phyloP scores from a whole-genome alignment of 1,140 invertebrate genomes.

The Ericerus pela region DNA sequence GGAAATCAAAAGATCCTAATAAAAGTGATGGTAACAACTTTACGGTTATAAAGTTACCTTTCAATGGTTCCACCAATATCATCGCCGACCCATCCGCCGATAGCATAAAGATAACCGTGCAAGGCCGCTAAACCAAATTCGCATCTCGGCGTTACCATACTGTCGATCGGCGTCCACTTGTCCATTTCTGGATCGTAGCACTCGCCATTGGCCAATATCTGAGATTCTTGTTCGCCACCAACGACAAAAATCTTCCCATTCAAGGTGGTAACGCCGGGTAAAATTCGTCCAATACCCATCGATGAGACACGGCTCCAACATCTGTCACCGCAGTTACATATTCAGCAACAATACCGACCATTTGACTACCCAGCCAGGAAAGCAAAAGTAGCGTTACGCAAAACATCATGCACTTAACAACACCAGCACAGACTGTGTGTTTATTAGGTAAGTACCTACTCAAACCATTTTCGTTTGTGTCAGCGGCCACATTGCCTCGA shows the following conservation, averaged over 20 bases:
- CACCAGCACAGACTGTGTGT: too few relatives aligned
- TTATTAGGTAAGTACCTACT: too few relatives aligned
- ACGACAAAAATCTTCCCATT: conserved; percentile 81
- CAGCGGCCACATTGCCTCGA: too few relatives aligned
- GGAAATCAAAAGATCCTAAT: conserved; percentile 1
- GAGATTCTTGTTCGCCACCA: conserved; percentile 78
- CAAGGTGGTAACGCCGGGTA: conserved; percentile 76
- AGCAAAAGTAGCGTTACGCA: too few relatives aligned
- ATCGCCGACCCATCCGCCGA: conserved; percentile 86
- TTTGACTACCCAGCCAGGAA: too few relatives aligned
- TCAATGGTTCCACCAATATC: conserved; percentile 83
- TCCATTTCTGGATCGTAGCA: conserved; percentile 66
- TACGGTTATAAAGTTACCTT: conserved; percentile 30
- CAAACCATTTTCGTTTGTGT: too few relatives aligned
- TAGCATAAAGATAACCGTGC: conserved; percentile 68
- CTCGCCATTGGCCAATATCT: conserved; percentile 80
- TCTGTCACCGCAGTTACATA: conserved; percentile 39
- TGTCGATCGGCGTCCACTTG: conserved; percentile 32
- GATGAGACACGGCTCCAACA: conserved; percentile 63
- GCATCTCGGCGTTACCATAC: conserved; percentile 57
- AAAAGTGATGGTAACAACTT: neutral
- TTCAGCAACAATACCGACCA: too few relatives aligned
- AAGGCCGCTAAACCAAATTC: conserved; percentile 79
- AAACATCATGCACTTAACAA: too few relatives aligned
- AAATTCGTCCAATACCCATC: conserved; percentile 72